These are phyloP conservation scores for Montipora capitata DNA, from an alignment of 92 coral and sea anemone species.

Conservation along the genomic window DNA sequence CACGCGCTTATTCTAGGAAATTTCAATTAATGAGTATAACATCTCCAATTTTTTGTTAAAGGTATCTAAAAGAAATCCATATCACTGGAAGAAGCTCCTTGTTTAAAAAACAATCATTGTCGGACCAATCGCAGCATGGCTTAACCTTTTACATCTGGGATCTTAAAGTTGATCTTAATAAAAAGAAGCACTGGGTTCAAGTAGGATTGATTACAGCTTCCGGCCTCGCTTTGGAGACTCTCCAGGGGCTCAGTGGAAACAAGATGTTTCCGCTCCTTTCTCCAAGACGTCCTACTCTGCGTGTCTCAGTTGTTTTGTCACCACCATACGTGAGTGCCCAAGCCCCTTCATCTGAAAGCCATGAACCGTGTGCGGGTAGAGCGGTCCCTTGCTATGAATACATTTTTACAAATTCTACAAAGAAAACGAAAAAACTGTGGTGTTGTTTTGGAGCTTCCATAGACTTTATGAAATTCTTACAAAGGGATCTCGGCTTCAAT, in stretches of 20 bases:
- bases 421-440: not conserved
- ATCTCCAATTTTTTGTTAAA: not conserved
- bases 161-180: conserved; percentile 42
- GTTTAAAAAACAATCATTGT: conserved; percentile 27
- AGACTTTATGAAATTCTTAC: conserved; percentile 66
- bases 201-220: conserved; percentile 64
- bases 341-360: conserved; percentile 23
- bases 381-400: conserved; percentile 55
- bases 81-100: conserved; percentile 11
- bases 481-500: conserved; percentile 69
- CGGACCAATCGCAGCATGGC: conserved; percentile 20
- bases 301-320: conserved; percentile 68
- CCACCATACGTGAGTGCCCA: conserved; percentile 69
- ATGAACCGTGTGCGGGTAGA: conserved; percentile 55
- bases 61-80: conserved; percentile 40
- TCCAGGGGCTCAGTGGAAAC: conserved; percentile 28
- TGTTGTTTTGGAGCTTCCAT: conserved; percentile 79
- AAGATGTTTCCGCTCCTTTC: conserved; percentile 45
- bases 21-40: not conserved
- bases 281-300: conserved; percentile 57
- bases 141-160: conserved; percentile 53
- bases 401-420: conserved; percentile 8
- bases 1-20: not conserved
- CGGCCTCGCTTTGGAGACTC: conserved; percentile 71
- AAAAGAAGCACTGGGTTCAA: conserved; percentile 55